These are phyloP conservation scores for Enhydra lutris DNA, from an alignment of 2,113 vertebrate species.

Conservation along the genomic window DNA sequence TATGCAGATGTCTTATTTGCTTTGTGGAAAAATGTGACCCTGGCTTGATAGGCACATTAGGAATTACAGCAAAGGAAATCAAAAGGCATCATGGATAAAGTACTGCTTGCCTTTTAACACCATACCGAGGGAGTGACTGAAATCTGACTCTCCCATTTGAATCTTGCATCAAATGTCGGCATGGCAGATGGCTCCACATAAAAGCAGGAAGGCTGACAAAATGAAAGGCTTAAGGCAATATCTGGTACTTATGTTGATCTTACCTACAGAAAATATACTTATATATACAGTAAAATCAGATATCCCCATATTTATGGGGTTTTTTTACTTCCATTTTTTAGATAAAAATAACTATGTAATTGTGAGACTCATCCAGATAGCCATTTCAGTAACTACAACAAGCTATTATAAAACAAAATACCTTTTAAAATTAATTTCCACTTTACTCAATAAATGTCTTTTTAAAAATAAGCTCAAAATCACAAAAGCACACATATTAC, in stretches of 20 bases:
- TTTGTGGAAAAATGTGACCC: not conserved
- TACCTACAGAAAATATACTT: not conserved
- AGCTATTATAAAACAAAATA: not conserved
- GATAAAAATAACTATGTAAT: not conserved
- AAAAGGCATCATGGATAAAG: not conserved
- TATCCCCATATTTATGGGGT: not conserved
- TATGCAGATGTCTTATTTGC: not conserved
- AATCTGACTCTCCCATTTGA: not conserved
- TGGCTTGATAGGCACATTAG: not conserved
- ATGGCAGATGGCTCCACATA: not conserved
- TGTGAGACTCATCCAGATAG: constrained; percentile 2
- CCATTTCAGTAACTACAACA: not conserved
- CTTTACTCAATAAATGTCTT: not conserved
- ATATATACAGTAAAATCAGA: not conserved
- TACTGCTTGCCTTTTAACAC: not conserved
- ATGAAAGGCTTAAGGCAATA: not conserved
- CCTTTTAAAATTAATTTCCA: constrained; percentile 8
- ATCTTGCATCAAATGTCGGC: not conserved
- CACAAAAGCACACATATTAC: not conserved
- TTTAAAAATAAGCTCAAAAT: not conserved
- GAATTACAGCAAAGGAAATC: constrained; percentile 11
- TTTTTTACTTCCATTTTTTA: not conserved
- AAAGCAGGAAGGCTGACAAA: not conserved
- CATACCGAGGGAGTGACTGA: not conserved
- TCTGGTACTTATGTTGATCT: not conserved